A percentile compares a stretch with the other conserved stretches of the same genome.
Conservation (phyloP, 2,888 invertebrate genomes). For the Dexiosoma caninum region DNA sequence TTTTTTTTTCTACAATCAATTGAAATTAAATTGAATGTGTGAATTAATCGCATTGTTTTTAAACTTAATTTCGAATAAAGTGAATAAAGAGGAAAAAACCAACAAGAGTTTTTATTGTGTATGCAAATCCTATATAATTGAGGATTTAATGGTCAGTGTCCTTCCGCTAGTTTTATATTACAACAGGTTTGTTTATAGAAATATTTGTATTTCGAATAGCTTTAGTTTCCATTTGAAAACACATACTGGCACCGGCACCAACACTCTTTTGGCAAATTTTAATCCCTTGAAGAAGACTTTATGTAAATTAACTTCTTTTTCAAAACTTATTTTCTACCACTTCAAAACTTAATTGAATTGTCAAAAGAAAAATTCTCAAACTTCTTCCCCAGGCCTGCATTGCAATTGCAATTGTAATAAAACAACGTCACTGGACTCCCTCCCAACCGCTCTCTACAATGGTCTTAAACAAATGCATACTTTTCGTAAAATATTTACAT, state of each 20-base stretch:
- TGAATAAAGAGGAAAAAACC: neutral
- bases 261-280: neutral
- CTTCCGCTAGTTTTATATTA: neutral
- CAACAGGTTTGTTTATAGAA: neutral
- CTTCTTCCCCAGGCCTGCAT: neutral
- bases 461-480: neutral
- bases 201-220: neutral
- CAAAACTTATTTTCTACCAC: neutral
- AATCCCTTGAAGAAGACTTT: neutral
- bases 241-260: too few relatives aligned
- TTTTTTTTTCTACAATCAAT: neutral
- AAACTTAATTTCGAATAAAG: neutral
- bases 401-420: too few relatives aligned
- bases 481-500: conserved; percentile 35
- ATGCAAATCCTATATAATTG: neutral
- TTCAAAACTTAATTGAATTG: conserved; percentile 30
- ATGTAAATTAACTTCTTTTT: conserved; percentile 10
- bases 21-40: neutral
- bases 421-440: neutral
- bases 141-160: neutral
- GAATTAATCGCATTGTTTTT: neutral
- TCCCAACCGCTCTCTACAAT: too few relatives aligned
- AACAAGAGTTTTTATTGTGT: neutral
- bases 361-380: neutral
- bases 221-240: neutral